These are phyloP conservation scores for Aphodius granarius DNA, from an alignment of 2,888 invertebrate species.

Conservation along the genomic window DNA sequence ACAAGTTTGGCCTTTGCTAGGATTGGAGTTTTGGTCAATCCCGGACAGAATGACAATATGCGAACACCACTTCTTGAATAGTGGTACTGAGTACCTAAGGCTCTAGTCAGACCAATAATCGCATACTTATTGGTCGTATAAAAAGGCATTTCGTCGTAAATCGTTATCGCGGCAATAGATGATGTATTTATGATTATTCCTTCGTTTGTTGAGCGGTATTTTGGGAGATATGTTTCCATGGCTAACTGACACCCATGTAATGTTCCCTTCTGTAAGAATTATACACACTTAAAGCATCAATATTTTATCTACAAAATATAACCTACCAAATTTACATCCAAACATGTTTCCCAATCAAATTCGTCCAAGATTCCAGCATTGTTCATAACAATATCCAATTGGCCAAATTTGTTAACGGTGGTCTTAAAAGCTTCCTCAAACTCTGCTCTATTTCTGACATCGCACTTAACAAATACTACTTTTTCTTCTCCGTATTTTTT, in stretches of 20 bases:
- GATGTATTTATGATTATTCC: not conserved
- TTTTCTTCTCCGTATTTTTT: constrained; percentile 67
- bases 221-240: not conserved
- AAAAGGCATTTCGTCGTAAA: not conserved
- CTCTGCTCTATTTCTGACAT: constrained; percentile 73
- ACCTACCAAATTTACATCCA: constrained; percentile 1
- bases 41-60: not conserved
- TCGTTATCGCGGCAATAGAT: not conserved
- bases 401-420: not conserved
- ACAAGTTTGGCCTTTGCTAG: not conserved
- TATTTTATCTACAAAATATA: too few relatives aligned
- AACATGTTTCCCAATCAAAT: not conserved
- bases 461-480: constrained; percentile 69
- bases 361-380: constrained; percentile 1
- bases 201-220: not conserved
- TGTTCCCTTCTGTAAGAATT: not conserved
- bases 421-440: constrained; percentile 57
- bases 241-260: not conserved
- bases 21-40: not conserved
- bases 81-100: not conserved
- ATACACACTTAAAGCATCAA: too few relatives aligned
- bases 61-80: not conserved
- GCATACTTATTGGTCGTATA: not conserved
- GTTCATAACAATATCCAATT: constrained; percentile 1
- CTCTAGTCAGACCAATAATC: not conserved